These are phyloP conservation scores for Meriones unguiculatus DNA, from an alignment of 2,113 vertebrate genomes.

Conservation along the genomic window DNA sequence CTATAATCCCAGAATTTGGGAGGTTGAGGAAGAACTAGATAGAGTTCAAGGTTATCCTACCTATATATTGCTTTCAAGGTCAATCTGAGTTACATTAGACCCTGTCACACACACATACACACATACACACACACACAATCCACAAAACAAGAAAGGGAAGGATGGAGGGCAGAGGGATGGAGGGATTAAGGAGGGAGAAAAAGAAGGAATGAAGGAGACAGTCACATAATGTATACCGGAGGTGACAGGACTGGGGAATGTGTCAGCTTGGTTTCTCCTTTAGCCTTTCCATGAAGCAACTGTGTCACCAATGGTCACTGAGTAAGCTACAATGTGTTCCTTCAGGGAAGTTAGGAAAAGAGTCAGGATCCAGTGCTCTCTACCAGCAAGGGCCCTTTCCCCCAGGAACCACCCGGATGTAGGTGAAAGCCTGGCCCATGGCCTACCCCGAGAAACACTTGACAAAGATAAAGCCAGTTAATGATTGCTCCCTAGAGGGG, in stretches of 20 bases:
- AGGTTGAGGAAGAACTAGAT: not conserved
- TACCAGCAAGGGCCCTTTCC: not conserved
- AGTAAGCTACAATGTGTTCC: not conserved
- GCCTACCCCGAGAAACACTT: not conserved
- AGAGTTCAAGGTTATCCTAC: not conserved
- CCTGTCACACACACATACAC: not conserved
- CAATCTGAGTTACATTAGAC: not conserved
- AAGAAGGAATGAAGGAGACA: not conserved
- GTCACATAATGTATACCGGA: not conserved
- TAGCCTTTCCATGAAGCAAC: not conserved
- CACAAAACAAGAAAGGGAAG: not conserved
- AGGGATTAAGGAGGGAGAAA: no score
- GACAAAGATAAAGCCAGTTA: constrained; percentile 66
- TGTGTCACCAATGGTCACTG: constrained; percentile 35
- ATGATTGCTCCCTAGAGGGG: constrained; percentile 47
- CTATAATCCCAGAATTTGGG: no score
- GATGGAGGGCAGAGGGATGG: no score
- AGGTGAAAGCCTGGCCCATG: not conserved
- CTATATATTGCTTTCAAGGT: not conserved
- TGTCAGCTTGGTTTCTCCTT: not conserved
- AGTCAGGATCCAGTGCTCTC: not conserved
- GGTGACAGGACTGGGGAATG: not conserved
- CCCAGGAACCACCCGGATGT: not conserved
- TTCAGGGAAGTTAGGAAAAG: constrained; percentile 39
- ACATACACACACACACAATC: no score